Evolutionary conservation across 2,797 vertebrate species (phyloP).

Genomic region (Aulostomus chinensis): DNA sequence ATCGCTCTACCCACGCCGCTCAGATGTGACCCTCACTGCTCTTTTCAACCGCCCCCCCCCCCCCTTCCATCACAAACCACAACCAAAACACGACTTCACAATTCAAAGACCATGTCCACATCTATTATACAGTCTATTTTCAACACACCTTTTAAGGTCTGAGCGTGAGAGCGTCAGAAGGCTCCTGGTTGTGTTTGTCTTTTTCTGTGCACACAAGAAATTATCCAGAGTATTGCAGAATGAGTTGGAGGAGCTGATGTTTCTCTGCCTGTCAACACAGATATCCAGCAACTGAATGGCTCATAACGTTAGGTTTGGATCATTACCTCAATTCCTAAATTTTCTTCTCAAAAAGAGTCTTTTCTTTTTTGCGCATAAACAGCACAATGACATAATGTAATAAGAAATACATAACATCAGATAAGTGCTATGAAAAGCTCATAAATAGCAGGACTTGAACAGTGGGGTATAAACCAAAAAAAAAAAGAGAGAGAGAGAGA

Average conservation of each 20-base stretch:
- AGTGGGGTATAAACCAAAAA: constrained; percentile 5
- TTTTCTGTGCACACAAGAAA: not conserved
- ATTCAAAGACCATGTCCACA: too few species aligned
- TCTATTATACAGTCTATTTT: too few species aligned
- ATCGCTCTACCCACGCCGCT: too few species aligned
- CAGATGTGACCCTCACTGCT: too few species aligned
- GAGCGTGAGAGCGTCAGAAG: too few species aligned
- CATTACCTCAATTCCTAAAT: constrained; percentile 1
- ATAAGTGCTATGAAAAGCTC: constrained; percentile 23
- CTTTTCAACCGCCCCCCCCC: too few species aligned
- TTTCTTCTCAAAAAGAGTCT: constrained; percentile 3
- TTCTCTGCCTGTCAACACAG: not conserved
- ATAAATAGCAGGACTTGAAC: constrained; percentile 25
- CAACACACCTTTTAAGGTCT: too few species aligned
- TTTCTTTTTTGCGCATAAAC: constrained; percentile 24
- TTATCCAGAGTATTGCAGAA: not conserved
- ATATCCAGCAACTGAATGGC: not conserved
- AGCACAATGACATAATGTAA: constrained; percentile 37
- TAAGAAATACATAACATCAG: constrained; percentile 36
- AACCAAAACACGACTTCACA: too few species aligned
- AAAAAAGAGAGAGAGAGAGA: not conserved
- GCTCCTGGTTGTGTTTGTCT: too few species aligned
- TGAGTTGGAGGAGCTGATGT: not conserved
- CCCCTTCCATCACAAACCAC: too few species aligned
- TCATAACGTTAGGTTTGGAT: not conserved